Evolutionary conservation across 2,113 vertebrate species (phyloP), one percentile per base, ranked within the genome.

Genomic region (Sinosuthora webbiana): DNA sequence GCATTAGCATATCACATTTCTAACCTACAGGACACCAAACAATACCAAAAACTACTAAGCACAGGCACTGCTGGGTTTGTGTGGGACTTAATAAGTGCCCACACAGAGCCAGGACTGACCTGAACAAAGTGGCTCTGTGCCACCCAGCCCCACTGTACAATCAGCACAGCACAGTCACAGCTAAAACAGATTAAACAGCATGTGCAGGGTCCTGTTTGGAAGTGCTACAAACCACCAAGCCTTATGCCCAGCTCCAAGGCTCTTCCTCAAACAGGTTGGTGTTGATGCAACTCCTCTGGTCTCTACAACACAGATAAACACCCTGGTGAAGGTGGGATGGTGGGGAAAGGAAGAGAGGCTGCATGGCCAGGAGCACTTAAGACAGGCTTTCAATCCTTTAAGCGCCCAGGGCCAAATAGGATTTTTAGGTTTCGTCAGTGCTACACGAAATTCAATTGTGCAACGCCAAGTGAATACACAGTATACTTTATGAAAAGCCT

Each of bases 401-500:
- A 88, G 85, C 12, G 0, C 24, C 17, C 47, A 86, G 25, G 60
- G 79, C 90, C 94, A 95, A 90, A 92, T 45, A 94, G 94, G 95
- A 94, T 94, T 94, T 90, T 94, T 88, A 62, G 55, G 85, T 96
- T 95, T 86, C 55, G 9, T 92, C 95, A 94, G 64, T 27, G 56
- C 82, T 77, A 65, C 93, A 88, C 47, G 22, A 87, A 80, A 81
- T 86, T 91, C 88, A 90, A 92, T 94, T 96, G 96, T 90, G 85
- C 95, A 87, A 94, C 0, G 64, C 85, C 88, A 75, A 95, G 88
- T 20, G 86, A 95, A 96, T 95, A 86, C 90, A 93, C 86, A 90
- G 93, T 89, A 95, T 93, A 93, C 79, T 90, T 96, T 89, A 95
- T 94, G 92, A 96, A 97, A 97, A 93, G 93, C 93, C 90, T 95